Conservation (phyloP, 2,888 invertebrate genomes). For the Gordius sp. region DNA sequence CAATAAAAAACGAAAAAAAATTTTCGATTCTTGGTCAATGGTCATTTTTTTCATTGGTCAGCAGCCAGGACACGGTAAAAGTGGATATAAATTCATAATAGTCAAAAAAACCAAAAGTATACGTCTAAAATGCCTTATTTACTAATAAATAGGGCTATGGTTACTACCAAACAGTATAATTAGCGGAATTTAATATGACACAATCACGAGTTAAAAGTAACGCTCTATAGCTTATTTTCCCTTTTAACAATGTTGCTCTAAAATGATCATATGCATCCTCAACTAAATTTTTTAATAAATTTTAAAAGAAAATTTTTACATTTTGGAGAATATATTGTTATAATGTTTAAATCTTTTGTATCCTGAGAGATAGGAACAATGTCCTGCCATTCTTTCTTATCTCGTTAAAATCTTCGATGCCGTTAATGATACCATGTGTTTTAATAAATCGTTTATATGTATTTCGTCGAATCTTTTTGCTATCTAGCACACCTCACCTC, state of each 20-base stretch:
- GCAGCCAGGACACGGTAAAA: too few species aligned
- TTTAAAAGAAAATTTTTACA: conserved; percentile 39
- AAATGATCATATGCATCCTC: conserved; percentile 79
- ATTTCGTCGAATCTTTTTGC: too few species aligned
- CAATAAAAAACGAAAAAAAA: too few species aligned
- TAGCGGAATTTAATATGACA: conserved; percentile 70
- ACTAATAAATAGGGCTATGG: neutral
- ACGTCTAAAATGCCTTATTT: conserved; percentile 40
- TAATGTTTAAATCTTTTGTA: conserved; percentile 64
- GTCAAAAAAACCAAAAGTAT: conserved; percentile 58
- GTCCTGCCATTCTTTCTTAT: conserved; percentile 67
- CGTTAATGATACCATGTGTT: too few species aligned
- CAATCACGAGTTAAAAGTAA: conserved; percentile 63
- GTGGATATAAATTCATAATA: too few species aligned
- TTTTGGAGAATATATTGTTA: conserved; percentile 68
- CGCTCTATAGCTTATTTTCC: conserved; percentile 65
- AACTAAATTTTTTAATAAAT: conserved; percentile 52
- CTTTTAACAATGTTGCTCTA: conserved; percentile 53
- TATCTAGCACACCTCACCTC: too few species aligned
- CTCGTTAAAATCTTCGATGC: conserved; percentile 23
- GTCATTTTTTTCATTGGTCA: too few species aligned
- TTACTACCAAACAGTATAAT: conserved; percentile 83
- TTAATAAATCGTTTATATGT: too few species aligned
- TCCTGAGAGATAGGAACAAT: conserved; percentile 61
- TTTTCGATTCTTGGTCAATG: too few species aligned